Base-by-base conservation (phyloP, 2,113 vertebrate species). In the Sinocyclocheilus grahami region DNA sequence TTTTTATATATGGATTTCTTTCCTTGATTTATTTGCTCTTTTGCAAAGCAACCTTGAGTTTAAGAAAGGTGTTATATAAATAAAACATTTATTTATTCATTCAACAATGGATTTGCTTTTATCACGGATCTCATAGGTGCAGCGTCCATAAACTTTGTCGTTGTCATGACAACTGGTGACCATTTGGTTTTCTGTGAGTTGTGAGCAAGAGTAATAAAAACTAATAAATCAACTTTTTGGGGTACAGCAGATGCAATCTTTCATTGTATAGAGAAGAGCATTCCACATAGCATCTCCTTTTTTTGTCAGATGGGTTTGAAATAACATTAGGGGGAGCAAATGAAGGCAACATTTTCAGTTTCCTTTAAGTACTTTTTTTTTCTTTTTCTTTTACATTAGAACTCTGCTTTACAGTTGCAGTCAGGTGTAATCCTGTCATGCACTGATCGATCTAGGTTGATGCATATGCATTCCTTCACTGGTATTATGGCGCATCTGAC, bases 391-490 rank as follows among this genome's bases (percentile, higher is more conserved):
- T 24, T 27, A 33, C 65, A 33, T 69, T 3, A 14, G 7, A 77
- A 10, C 48, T 58, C n/a, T 16, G 12, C 37, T n/a, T 18, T 48
- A 81, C 12, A 46, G 39, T 63, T 11, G 20, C 12, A 65, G n/a
- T 63, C 9, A 16, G 33, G 62, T 42, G 33, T 62, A 60, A 55
- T 22, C 11, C 33, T 81, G 63, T 53, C 42, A 33, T 33, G 16
- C 46, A 71, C 27, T 20, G 14, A 53, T 83, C 10, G 22, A 9
- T 33, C 65, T 37, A 42, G 53, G 20, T 24, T 33, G 69, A 75
- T 71, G 48, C 82, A 55, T 84, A 42, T 74, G 69, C 67, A 74
- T 74, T 51, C 11, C 11, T 53, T 84, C 33, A 16, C 20, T 72
- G 20, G 24, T 53, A 75, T 39, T 78, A 78, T 33, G 24, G 51